Evolutionary conservation across 2,888 invertebrate species (phyloP), one percentile per base, ranked within the genome.

Genomic region (Lasioglossum marginatum): DNA sequence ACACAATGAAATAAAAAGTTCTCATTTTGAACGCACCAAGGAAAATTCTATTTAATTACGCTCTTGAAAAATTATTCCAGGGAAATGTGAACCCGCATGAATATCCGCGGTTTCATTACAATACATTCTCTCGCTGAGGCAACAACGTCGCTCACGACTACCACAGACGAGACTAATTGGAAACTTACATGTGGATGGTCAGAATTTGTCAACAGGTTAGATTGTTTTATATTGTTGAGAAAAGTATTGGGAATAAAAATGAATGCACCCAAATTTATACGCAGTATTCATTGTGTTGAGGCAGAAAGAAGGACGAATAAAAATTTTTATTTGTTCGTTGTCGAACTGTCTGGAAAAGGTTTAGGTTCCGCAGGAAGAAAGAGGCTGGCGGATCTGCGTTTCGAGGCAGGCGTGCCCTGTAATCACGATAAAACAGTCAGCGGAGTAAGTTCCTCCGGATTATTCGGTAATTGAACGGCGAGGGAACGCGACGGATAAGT

Each of bases 401-500:
- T 27, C 40, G 6, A 40, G 5, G 40, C 45, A 45, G 60, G 31
- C 52, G 34, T 68, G 66, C 12, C 40, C 70, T 34, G 82, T 63
- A 63, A 85, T 85, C 63, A 31, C 63, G 23, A 52, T 48, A 52
- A 75, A 60, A 85, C 75, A 34, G 52, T 37, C 23, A 63, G 70
- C 48, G 63, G 63, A 77, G 34, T 37, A 66, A 70, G 34, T 79
- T 45, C 16, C 73, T 63, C 40, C 45, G 84, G 87, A 87, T 82
- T 82, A 87, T 82, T 84, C 75, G 82, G 80, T 83, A 87, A 87
- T 87, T 82, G 84, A 83, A 87, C 84, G 77, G 79, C 82, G 63
- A 81, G 72, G 76, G 77, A 87, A 86, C 81, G 78, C 70, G 83
- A 74, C 81, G 71, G 82, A 82, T 83, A 89, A 90, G 91, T 87